Evolutionary conservation across 2,797 vertebrate species (phyloP), one percentile per base, ranked within the genome.

Genomic region (Chromobotia macracanthus): DNA sequence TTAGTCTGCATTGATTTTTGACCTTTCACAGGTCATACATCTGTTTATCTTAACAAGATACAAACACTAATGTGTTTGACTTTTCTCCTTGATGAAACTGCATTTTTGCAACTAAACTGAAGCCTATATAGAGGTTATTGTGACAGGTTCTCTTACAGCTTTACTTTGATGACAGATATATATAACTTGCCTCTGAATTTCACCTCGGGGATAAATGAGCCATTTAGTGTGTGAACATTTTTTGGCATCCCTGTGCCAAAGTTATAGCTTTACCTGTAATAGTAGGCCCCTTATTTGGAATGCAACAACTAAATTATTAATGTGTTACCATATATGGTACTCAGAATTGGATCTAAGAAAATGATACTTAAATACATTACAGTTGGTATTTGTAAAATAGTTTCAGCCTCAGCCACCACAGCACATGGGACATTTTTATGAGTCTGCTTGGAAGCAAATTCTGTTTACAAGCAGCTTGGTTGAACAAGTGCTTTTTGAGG

Each of bases 51-150:
- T 87, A 88, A 85, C 81, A 83, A 84, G 88, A 85, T n/a, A 87
- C 81, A 83, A 83, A 91, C 90, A 92, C 88, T 85, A 87, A 93
- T 91, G 90, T 80, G 82, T 79, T 85, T 93, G 91, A 93, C 92
- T 92, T 93, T 93, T 90, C 78, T 12, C 83, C 73, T 85, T 88
- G 88, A 91, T 90, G 87, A 91, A 91, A 89, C 88, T 83, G 63
- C 82, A 88, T 89, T 91, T 89, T 77, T 84, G 75, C 84, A 73
- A 82, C 83, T 72, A 55, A 83, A 82, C 80, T 81, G 73, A 82
- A 72, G 64, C 75, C 74, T 74, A 31, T 56, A 48, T 81, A 70
- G 72, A 63, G 46, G 75, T 80, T 84, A 13, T 80, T 56, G 75
- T 48, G 82, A 50, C 64, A 11, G 48, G 15, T 65, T 77, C 58